These are phyloP conservation scores for Andrena dorsata DNA, from an alignment of 2,888 invertebrate genomes.

Conservation along the genomic window DNA sequence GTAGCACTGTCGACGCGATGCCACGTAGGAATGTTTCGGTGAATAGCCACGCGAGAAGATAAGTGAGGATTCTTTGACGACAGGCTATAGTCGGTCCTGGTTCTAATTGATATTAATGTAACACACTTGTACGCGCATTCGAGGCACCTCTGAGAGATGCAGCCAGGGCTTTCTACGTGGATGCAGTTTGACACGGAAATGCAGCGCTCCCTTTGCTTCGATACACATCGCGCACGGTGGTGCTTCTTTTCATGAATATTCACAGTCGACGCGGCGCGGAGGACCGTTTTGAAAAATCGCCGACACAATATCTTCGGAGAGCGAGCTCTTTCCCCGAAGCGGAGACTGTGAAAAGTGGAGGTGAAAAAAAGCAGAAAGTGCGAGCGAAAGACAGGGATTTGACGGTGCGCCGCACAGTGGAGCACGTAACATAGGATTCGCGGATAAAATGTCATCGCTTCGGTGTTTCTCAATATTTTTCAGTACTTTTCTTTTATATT, in stretches of 20 bases:
- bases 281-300: conserved; percentile 62
- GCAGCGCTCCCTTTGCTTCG: not conserved
- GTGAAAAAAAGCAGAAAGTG: not conserved
- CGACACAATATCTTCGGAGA: conserved; percentile 38
- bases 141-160: conserved; percentile 1
- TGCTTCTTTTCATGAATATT: conserved; percentile 62
- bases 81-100: not conserved
- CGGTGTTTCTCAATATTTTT: too few species aligned
- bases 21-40: not conserved
- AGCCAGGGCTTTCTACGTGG: not conserved
- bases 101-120: not conserved
- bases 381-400: not conserved
- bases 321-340: not conserved
- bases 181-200: conserved; percentile 19
- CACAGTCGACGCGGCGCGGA: conserved; percentile 25
- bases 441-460: too few species aligned
- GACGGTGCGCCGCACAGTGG: not conserved
- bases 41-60: not conserved
- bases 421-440: too few species aligned
- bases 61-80: not conserved
- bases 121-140: not conserved
- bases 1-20: not conserved
- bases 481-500: too few species aligned
- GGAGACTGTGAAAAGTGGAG: not conserved
- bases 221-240: not conserved